Percentiles rank a stretch among this genome's conserved stretches.
phyloP scores from a whole-genome alignment of 2,888 invertebrate genomes.

The Tanaodytes sp. region DNA sequence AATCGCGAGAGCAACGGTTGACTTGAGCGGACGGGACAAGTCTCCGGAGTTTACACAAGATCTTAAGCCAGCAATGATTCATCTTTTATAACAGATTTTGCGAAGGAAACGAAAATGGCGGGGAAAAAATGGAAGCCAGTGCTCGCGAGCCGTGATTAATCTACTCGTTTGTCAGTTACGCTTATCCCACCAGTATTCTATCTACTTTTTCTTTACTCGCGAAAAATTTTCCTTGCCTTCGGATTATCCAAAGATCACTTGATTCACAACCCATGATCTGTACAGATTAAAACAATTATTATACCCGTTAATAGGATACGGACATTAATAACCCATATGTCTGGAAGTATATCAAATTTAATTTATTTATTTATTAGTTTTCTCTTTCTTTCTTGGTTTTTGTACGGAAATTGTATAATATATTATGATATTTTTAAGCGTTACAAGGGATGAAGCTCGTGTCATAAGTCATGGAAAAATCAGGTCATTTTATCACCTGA shows the following conservation, averaged over 20 bases:
- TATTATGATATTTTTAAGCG: no score
- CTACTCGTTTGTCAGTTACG: conserved; percentile 63
- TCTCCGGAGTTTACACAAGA: conserved; percentile 49
- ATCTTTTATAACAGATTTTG: conserved; percentile 55
- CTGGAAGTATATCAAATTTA: no score
- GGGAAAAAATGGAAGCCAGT: conserved; percentile 53
- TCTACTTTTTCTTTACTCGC: conserved; percentile 40
- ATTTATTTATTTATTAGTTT: no score
- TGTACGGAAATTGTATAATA: no score
- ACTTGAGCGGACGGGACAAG: conserved; percentile 12
- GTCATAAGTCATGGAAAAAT: no score
- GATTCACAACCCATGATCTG: conserved; percentile 36
- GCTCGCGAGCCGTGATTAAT: conserved; percentile 60
- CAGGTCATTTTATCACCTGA: no score
- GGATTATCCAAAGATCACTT: conserved; percentile 39
- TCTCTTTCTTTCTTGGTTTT: no score
- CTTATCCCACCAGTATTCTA: conserved; percentile 56
- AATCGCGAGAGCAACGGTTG: background rate
- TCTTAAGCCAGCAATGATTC: conserved; percentile 51
- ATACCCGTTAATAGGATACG: no score
- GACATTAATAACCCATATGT: no score
- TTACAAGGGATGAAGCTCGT: no score
- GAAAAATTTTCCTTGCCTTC: conserved; percentile 40
- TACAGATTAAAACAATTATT: no score
- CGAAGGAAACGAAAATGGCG: conserved; percentile 39